phyloP scores from a whole-genome alignment of 2,888 invertebrate genomes.

The Trissolcus brochymenae region DNA sequence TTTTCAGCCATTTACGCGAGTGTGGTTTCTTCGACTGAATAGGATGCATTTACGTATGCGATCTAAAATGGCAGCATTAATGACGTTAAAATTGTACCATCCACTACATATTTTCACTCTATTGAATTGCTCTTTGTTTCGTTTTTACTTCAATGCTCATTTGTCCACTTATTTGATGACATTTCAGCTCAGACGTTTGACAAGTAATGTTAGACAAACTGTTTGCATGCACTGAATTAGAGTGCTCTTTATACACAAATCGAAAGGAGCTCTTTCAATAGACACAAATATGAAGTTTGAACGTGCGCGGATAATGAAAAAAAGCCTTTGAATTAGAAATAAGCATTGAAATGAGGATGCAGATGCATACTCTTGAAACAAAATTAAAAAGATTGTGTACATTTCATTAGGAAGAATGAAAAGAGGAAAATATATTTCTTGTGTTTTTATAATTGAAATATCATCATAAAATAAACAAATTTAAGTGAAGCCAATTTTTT shows the following conservation, averaged over 20 bases:
- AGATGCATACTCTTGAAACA: background rate
- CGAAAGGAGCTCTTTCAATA: background rate
- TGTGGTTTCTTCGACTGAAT: slow-evolving; percentile 7
- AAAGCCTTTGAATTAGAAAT: slow-evolving; percentile 13
- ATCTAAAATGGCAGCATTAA: slow-evolving; percentile 23
- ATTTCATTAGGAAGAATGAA: too few species aligned
- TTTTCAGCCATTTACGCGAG: slow-evolving; percentile 17
- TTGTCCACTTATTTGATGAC: slow-evolving; percentile 14
- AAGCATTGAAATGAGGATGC: slow-evolving; percentile 13
- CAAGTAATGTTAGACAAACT: background rate
- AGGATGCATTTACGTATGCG: slow-evolving; percentile 2
- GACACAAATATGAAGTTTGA: background rate
- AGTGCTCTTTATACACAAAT: slow-evolving; percentile 10
- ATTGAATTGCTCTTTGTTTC: slow-evolving; percentile 18
- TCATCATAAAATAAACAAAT: too few species aligned
- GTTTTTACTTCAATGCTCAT: slow-evolving; percentile 4
- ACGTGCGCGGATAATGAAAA: slow-evolving; percentile 6
- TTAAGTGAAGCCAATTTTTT: too few species aligned
- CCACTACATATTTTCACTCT: slow-evolving; percentile 20
- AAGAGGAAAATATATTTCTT: too few species aligned
- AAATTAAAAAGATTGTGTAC: too few species aligned
- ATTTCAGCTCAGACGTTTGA: slow-evolving; percentile 1
- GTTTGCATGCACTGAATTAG: slow-evolving; percentile 6
- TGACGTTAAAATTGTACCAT: slow-evolving; percentile 23
- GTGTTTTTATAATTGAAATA: background rate